These are phyloP conservation scores for Hirtodrosophila histrioides DNA, from an alignment of 2,888 invertebrate species.

Conservation along the genomic window DNA sequence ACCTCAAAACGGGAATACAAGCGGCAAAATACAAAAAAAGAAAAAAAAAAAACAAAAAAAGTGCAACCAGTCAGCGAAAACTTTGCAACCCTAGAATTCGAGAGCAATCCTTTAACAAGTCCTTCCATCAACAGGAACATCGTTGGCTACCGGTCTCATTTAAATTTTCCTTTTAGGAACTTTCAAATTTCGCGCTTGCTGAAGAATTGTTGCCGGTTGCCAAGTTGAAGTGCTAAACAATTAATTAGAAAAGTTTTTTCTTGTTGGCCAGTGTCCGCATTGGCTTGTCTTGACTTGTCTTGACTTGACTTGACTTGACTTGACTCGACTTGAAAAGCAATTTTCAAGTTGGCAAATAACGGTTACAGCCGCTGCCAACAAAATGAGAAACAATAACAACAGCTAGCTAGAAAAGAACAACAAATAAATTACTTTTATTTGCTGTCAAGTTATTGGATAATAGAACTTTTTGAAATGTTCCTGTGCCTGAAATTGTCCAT, in stretches of 20 bases:
- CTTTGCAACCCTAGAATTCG: constrained; percentile 31
- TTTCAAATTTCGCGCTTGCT: constrained; percentile 7
- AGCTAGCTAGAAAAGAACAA: not conserved
- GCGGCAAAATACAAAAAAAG: not conserved
- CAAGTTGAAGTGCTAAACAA: constrained; percentile 73
- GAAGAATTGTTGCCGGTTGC: constrained; percentile 10
- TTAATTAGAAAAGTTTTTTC: constrained; percentile 73
- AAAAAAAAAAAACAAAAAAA: too few relatives aligned
- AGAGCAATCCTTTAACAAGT: constrained; percentile 4
- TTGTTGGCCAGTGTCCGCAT: constrained; percentile 23
- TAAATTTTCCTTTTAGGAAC: constrained; percentile 20
- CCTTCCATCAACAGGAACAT: constrained; percentile 3
- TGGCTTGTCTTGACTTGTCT: constrained; percentile 20
- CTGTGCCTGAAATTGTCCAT: too few relatives aligned
- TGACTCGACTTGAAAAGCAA: constrained; percentile 40
- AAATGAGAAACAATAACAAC: constrained; percentile 4
- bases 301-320: constrained; percentile 4
- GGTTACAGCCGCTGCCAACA: constrained; percentile 23
- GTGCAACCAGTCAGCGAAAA: constrained; percentile 1
- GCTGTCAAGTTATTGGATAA: constrained; percentile 8
- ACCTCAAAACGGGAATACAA: constrained; percentile 4
- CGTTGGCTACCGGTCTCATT: constrained; percentile 20
- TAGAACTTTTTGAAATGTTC: not conserved
- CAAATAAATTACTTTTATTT: too few relatives aligned
- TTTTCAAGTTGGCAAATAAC: constrained; percentile 39